Base-by-base conservation (phyloP, 1,140 invertebrate species). In the Drosophila nannoptera region DNA sequence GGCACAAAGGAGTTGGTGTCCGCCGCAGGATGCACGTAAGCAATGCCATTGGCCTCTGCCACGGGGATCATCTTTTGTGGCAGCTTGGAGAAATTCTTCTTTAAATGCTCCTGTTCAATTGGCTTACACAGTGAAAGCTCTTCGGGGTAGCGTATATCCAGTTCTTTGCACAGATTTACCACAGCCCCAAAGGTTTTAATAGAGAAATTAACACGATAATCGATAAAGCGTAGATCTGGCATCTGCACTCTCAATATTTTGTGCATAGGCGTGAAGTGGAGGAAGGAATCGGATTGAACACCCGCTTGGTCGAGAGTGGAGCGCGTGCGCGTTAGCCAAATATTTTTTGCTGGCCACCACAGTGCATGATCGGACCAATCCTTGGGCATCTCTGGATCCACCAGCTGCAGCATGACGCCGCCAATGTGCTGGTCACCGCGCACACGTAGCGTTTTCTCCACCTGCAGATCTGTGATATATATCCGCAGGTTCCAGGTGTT, bases 301-400 rank as follows among this genome's bases (percentile, higher is more conserved):
- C 97, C 97, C 87, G 96, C 98, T 90, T 99, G 99, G 90, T 99
- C 98, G 43, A 99, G 90, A 0, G 99, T 99, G 61, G 96, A 97
- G 58, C 98, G 92, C 4, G 98, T 99, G 69, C 97, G 92, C 6
- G 95, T 94, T 40, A 99, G 92, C 99, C 99, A 99, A 73, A 93
- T 93, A 90, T 99, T 99, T 74, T 95, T 93, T 2, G 95, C 94
- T 0, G 98, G 98, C 99, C 99, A 99, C 98, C 98, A 99, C 0
- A 99, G 92, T 0, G 97, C 97, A 91, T 99, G 98, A 90, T 99
- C 98, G 29, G 98, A 99, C 98, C 98, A 99, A 90, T 99, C 98
- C 91, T 97, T 94, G 2, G 95, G 93, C 80, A 97, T 95, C 90
- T 97, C 97, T 95, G 98, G 96, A 90, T 99, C 97, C 52, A 99